These are phyloP conservation scores for Buteo buteo DNA, from an alignment of 2,113 vertebrate genomes.

Conservation along the genomic window DNA sequence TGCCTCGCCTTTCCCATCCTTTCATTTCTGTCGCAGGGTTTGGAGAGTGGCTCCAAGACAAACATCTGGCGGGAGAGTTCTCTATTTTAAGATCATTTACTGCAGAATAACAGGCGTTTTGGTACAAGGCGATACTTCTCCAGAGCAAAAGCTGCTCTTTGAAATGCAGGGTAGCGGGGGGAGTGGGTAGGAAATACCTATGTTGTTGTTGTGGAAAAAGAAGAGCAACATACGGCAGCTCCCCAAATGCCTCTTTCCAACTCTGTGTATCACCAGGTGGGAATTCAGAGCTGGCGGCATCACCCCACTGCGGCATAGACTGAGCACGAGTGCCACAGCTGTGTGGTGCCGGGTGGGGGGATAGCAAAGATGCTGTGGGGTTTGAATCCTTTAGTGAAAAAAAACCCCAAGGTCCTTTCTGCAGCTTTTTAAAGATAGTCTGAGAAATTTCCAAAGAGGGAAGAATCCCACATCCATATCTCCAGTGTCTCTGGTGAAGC, in stretches of 20 bases:
- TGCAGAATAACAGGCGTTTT: background rate
- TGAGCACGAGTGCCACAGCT: background rate
- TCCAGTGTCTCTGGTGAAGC: background rate
- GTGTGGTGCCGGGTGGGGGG: accelerated
- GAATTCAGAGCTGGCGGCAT: background rate
- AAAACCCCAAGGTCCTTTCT: background rate
- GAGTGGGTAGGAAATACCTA: background rate
- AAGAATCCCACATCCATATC: background rate
- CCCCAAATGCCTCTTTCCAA: background rate
- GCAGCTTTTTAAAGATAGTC: background rate
- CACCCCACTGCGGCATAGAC: accelerated
- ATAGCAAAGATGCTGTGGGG: background rate
- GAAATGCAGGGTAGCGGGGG: background rate
- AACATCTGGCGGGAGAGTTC: background rate
- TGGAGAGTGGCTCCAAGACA: background rate
- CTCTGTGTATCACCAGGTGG: accelerated
- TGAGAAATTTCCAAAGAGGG: background rate
- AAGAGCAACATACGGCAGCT: background rate
- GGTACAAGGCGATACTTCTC: background rate
- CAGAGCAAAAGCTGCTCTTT: background rate
- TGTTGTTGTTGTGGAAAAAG: background rate
- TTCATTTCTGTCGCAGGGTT: background rate
- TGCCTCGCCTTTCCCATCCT: background rate
- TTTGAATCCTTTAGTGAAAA: background rate
- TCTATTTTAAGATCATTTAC: conserved; percentile 34